A percentile compares a stretch with the other conserved stretches of the same genome.
Conservation (phyloP, 2,888 invertebrate genomes). For the Entomobrya proxima region DNA sequence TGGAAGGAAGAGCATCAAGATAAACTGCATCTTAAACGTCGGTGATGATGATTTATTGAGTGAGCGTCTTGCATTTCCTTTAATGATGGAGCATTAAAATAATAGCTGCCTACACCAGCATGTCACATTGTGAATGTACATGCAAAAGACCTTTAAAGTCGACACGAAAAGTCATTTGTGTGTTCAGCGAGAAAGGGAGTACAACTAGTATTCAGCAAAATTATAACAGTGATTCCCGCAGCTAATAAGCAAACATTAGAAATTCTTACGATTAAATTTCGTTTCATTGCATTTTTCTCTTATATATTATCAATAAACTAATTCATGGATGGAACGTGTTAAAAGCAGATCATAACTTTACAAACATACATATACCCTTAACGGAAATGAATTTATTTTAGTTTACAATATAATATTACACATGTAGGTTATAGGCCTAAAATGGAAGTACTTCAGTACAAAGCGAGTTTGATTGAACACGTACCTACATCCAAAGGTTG, state of each 20-base stretch:
- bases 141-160: background rate
- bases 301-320: background rate
- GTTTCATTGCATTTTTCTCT: background rate
- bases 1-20: background rate
- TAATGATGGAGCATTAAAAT: slow-evolving; percentile 11
- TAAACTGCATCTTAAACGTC: slow-evolving; percentile 39
- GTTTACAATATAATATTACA: background rate
- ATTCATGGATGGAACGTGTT: background rate
- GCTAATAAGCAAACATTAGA: too few species aligned
- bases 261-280: background rate
- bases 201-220: too few species aligned
- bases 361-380: background rate
- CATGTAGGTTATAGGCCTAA: background rate
- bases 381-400: background rate
- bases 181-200: background rate
- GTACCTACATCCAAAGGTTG: too few species aligned
- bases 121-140: background rate
- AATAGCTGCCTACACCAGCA: slow-evolving; percentile 14
- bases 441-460: too few species aligned
- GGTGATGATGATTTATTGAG: slow-evolving; percentile 21
- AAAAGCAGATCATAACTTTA: background rate
- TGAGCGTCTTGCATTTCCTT: slow-evolving; percentile 8
- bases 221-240: too few species aligned
- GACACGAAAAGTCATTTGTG: too few species aligned
- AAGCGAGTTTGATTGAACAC: too few species aligned